A percentile compares a stretch with the other conserved stretches of the same genome.
Conservation (phyloP, 2,888 invertebrate genomes). For the Rhaphigaster nebulosa region DNA sequence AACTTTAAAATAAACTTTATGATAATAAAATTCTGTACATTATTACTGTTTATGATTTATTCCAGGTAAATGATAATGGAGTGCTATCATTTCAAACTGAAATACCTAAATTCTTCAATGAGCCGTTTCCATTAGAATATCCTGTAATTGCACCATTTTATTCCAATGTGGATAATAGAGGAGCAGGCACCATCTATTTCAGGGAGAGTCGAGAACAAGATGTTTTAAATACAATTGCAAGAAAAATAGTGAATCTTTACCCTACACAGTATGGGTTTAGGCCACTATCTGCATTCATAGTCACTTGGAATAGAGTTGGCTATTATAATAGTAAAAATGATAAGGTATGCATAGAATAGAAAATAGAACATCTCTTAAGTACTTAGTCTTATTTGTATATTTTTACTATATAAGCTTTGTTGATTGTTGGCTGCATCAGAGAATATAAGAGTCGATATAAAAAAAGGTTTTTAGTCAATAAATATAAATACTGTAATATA, state of each 20-base stretch:
- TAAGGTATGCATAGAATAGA: constrained; percentile 70
- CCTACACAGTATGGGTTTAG: constrained; percentile 72
- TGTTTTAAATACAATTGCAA: constrained; percentile 73
- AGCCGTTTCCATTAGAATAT: constrained; percentile 90
- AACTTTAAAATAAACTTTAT: too few species aligned
- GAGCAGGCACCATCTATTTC: constrained; percentile 78
- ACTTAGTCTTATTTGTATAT: background rate
- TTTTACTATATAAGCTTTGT: background rate
- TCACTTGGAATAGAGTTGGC: constrained; percentile 92
- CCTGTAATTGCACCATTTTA: constrained; percentile 92
- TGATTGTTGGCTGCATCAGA: too few species aligned
- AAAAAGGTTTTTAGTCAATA: too few species aligned
- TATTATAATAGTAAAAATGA: constrained; percentile 78
- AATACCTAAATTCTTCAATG: constrained; percentile 86
- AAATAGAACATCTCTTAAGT: background rate
- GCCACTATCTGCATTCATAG: constrained; percentile 85
- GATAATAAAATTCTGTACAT: too few species aligned
- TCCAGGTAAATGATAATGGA: constrained; percentile 92
- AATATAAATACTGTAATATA: too few species aligned
- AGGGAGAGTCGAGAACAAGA: constrained; percentile 67
- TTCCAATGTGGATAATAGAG: constrained; percentile 88
- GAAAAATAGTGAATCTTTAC: constrained; percentile 71
- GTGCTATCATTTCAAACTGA: constrained; percentile 91
- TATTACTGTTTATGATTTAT: constrained; percentile 63
- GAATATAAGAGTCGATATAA: too few species aligned